phyloP scores from a whole-genome alignment of 2,888 invertebrate species.

The Drosophila nr. medialis region DNA sequence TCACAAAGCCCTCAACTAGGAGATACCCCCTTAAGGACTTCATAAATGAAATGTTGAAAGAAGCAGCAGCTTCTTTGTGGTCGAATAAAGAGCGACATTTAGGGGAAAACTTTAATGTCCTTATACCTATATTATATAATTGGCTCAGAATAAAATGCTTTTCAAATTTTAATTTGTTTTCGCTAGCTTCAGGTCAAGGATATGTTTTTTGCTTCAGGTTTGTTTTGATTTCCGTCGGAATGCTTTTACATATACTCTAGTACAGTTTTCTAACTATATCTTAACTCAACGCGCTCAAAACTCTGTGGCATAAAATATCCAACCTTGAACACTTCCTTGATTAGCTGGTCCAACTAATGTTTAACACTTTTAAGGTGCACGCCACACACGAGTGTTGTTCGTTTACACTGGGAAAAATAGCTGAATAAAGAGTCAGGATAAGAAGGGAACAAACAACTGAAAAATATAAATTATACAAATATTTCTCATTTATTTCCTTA shows the following conservation, averaged over 20 bases:
- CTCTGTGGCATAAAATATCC: background rate
- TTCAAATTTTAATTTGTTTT: background rate
- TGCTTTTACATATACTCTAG: background rate
- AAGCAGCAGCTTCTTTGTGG: background rate
- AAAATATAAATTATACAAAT: background rate
- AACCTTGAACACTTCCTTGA: background rate
- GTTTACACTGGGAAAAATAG: background rate
- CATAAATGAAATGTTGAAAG: background rate
- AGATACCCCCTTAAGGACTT: background rate
- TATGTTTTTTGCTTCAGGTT: background rate
- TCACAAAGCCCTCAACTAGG: background rate
- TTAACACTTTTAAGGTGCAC: background rate
- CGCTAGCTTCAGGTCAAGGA: background rate
- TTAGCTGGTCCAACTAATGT: background rate
- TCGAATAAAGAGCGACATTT: background rate
- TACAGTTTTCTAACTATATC: background rate
- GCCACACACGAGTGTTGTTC: background rate
- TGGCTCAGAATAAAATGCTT: background rate
- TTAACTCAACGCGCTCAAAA: background rate
- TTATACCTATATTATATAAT: background rate
- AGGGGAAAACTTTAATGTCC: background rate
- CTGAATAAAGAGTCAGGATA: background rate
- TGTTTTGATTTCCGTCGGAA: background rate
- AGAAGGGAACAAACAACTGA: background rate
- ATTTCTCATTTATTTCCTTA: background rate